phyloP scores from a whole-genome alignment of 2,888 invertebrate species.

The Taphrorychus bicolor region DNA sequence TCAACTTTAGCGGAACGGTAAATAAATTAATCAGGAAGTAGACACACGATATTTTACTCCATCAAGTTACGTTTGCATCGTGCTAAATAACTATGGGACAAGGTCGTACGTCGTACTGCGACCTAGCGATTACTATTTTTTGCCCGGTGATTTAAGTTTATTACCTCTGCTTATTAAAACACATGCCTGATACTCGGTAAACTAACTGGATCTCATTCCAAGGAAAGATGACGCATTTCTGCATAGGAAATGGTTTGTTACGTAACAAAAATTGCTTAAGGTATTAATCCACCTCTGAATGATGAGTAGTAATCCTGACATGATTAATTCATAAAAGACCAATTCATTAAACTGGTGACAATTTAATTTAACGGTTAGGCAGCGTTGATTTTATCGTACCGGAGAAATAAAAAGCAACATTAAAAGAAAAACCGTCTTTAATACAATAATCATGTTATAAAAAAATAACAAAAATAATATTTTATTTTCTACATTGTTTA shows the following conservation, averaged over 20 bases:
- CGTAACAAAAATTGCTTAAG: neutral
- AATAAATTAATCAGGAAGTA: conserved; percentile 5
- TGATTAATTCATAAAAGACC: too few species aligned
- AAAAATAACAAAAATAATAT: conserved; percentile 37
- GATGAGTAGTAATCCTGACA: neutral
- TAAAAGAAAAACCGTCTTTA: conserved; percentile 38
- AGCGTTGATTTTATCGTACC: too few species aligned
- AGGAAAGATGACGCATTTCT: neutral
- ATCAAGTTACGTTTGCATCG: neutral
- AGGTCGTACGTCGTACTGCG: conserved; percentile 7
- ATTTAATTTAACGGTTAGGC: too few species aligned
- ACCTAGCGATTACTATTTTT: conserved; percentile 6
- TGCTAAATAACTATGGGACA: neutral
- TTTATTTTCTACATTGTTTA: conserved; percentile 28
- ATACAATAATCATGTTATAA: conserved; percentile 38
- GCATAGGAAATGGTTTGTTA: neutral
- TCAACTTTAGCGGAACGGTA: neutral
- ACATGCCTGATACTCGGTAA: too few species aligned
- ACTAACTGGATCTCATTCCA: neutral
- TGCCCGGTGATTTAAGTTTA: neutral
- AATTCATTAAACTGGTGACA: too few species aligned
- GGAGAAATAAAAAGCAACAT: conserved; percentile 30
- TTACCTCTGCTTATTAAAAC: neutral
- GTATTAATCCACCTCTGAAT: neutral
- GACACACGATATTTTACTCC: conserved; percentile 1